phyloP scores from a whole-genome alignment of 2,888 invertebrate genomes.

The Drosophila paramelanica region DNA sequence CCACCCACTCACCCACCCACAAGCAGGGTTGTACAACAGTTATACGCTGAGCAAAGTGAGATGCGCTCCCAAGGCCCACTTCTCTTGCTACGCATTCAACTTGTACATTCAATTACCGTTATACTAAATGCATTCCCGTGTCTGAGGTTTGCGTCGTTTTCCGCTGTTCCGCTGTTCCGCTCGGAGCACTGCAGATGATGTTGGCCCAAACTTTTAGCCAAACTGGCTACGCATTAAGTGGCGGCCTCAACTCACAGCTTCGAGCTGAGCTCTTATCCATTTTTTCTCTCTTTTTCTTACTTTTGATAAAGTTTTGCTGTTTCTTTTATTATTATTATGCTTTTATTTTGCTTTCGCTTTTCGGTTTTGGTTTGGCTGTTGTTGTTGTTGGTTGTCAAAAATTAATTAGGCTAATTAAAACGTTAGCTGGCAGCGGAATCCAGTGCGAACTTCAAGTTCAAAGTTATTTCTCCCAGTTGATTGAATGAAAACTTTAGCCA shows the following conservation, averaged over 20 bases:
- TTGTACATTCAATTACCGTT: conserved; percentile 49
- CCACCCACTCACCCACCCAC: not conserved
- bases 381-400: conserved; percentile 51
- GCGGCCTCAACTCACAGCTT: not conserved
- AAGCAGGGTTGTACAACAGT: not conserved
- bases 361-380: conserved; percentile 10
- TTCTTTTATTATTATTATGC: conserved; percentile 23
- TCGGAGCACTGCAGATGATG: conserved; percentile 29
- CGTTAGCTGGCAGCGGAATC: conserved; percentile 37
- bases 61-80: not conserved
- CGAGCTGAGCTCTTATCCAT: conserved; percentile 10
- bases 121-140: conserved; percentile 51
- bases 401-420: conserved; percentile 79
- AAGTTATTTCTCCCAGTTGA: conserved; percentile 66
- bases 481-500: conserved; percentile 72
- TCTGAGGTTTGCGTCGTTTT: conserved; percentile 25
- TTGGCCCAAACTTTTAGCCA: conserved; percentile 38
- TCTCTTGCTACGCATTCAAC: not conserved
- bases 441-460: conserved; percentile 66
- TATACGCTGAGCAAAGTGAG: not conserved
- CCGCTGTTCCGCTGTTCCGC: conserved; percentile 20
- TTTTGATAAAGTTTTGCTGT: conserved; percentile 13
- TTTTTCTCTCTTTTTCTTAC: not conserved
- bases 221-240: conserved; percentile 39
- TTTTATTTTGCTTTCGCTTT: conserved; percentile 7